Percentiles rank a stretch among this genome's conserved stretches.
Evolutionary conservation across 2,797 vertebrate species (phyloP).

Genomic region (Cynopterus sphinx): DNA sequence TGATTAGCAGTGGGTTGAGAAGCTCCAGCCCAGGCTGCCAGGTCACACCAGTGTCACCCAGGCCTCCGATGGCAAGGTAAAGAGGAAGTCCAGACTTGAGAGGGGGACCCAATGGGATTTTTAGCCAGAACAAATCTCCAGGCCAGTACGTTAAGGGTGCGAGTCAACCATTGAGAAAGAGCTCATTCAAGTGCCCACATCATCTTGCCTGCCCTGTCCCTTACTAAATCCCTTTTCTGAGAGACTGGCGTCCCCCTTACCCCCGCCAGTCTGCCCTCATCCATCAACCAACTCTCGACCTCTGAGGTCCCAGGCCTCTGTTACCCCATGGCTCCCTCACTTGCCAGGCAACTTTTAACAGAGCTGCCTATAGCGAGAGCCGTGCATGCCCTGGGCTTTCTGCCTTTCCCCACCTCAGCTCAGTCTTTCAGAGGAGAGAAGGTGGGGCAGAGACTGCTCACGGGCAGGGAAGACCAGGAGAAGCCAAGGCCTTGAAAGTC

Average conservation of each 20-base stretch:
- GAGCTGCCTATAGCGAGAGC: neutral
- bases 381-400: neutral
- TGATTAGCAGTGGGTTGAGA: conserved; percentile 15
- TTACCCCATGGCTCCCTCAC: neutral
- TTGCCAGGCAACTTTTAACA: neutral
- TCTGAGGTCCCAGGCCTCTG: neutral
- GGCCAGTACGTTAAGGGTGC: neutral
- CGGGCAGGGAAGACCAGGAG: neutral
- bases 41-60: neutral
- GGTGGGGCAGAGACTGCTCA: neutral
- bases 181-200: neutral
- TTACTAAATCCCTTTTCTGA: neutral
- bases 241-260: neutral
- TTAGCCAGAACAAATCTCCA: conserved; percentile 34
- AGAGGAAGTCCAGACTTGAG: conserved; percentile 8
- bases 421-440: neutral
- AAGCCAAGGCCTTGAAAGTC: neutral
- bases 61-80: neutral
- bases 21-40: neutral
- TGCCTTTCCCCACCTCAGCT: neutral
- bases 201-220: neutral
- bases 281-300: neutral
- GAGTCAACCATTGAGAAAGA: neutral
- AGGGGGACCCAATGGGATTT: neutral
- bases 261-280: neutral